A percentile compares a stretch with the other conserved stretches of the same genome.
phyloP scores from a whole-genome alignment of 1,140 invertebrate species.

The Andricus grossulariae region DNA sequence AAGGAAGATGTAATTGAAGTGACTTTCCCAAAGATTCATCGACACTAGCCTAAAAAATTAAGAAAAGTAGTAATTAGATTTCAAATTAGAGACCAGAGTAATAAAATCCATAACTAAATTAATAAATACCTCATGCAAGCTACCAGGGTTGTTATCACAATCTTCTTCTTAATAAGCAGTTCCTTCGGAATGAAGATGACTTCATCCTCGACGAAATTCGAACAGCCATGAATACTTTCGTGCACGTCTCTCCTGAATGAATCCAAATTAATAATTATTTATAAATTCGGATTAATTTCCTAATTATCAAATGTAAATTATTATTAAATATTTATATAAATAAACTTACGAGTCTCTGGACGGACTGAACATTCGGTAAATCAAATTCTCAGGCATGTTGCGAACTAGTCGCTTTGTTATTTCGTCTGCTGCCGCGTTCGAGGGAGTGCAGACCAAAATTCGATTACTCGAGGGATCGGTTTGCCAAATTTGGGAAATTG shows the following conservation, averaged over 20 bases:
- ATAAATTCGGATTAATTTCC: conserved; percentile 58
- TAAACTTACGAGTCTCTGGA: conserved; percentile 68
- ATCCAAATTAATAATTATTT: conserved; percentile 54
- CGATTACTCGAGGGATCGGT: conserved; percentile 53
- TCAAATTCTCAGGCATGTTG: conserved; percentile 63
- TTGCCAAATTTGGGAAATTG: conserved; percentile 76
- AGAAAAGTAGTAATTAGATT: too few relatives aligned
- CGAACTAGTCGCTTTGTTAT: conserved; percentile 78
- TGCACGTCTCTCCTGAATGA: conserved; percentile 54
- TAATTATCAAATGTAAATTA: background rate
- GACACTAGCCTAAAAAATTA: background rate
- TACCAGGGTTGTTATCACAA: conserved; percentile 22
- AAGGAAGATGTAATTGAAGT: conserved; percentile 32
- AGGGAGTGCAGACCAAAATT: conserved; percentile 83
- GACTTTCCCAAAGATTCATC: conserved; percentile 24
- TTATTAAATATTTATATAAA: conserved; percentile 55
- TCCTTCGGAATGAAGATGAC: conserved; percentile 22
- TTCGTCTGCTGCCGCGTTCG: conserved; percentile 87
- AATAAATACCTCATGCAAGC: conserved; percentile 20
- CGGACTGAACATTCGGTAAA: conserved; percentile 74
- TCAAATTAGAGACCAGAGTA: too few relatives aligned
- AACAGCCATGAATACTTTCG: conserved; percentile 55
- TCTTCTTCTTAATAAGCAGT: conserved; percentile 14
- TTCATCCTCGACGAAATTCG: conserved; percentile 55
- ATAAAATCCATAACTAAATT: too few relatives aligned